Percentiles rank a stretch among this genome's conserved stretches.
Conservation (phyloP, 2,113 vertebrate species). For the Tupaia tana region DNA sequence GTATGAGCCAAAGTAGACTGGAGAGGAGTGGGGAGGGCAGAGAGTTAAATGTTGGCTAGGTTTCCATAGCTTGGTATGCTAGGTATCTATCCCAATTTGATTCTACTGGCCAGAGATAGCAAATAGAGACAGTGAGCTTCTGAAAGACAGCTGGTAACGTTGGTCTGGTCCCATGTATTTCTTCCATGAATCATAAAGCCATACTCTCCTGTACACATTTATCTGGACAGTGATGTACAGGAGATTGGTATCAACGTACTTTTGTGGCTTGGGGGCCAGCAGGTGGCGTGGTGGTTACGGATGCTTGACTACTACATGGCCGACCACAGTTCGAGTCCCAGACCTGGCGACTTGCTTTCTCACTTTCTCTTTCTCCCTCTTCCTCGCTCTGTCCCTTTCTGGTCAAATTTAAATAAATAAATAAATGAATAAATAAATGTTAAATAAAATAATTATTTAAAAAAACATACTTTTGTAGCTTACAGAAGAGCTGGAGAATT, state of each 20-base stretch:
- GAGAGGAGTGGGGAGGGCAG: background rate
- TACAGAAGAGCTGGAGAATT: slow-evolving; percentile 45
- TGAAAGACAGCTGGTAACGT: slow-evolving; percentile 38
- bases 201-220: background rate
- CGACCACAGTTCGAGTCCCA: too few relatives aligned
- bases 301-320: too few relatives aligned
- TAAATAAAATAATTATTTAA: too few relatives aligned
- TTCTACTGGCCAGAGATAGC: slow-evolving; percentile 23
- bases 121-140: slow-evolving; percentile 35
- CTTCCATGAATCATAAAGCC: slow-evolving; percentile 8
- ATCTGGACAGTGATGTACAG: background rate
- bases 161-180: slow-evolving; percentile 12
- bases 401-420: too few relatives aligned
- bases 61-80: slow-evolving; percentile 45
- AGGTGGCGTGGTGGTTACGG: too few relatives aligned
- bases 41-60: slow-evolving; percentile 37
- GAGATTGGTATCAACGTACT: background rate
- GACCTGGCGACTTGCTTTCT: too few relatives aligned
- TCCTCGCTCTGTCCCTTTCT: too few relatives aligned
- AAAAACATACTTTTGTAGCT: background rate
- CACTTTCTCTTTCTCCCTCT: too few relatives aligned
- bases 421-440: too few relatives aligned
- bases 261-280: background rate
- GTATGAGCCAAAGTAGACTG: slow-evolving; percentile 29
- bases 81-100: slow-evolving; percentile 40